Conservation (phyloP, 2,888 invertebrate genomes). For the Magallana nippona region DNA sequence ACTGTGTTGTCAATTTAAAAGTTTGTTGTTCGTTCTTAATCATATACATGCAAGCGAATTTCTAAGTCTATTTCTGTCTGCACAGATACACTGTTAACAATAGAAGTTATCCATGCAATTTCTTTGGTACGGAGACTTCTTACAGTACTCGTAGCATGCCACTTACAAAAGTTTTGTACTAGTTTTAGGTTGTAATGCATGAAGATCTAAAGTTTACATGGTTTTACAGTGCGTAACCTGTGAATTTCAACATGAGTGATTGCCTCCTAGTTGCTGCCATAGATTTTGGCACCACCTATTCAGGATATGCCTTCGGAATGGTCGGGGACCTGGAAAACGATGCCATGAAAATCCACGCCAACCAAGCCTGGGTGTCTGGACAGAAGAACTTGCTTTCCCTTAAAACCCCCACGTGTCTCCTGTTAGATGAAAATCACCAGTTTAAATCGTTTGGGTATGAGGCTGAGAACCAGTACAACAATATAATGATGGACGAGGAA, state of each 20-base stretch:
- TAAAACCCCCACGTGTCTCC: slow-evolving; percentile 53
- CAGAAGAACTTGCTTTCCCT: slow-evolving; percentile 47
- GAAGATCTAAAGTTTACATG: too few relatives aligned
- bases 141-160: too few relatives aligned
- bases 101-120: too few relatives aligned
- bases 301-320: slow-evolving; percentile 38
- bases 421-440: slow-evolving; percentile 51
- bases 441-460: slow-evolving; percentile 55
- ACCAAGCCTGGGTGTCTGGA: slow-evolving; percentile 38
- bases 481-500: slow-evolving; percentile 50
- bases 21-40: too few relatives aligned
- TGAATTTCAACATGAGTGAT: not conserved
- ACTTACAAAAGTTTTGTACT: too few relatives aligned
- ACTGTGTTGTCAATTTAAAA: too few relatives aligned
- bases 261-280: slow-evolving; percentile 34
- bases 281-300: slow-evolving; percentile 40
- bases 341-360: slow-evolving; percentile 30
- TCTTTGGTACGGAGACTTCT: too few relatives aligned
- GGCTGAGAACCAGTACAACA: slow-evolving; percentile 54
- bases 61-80: too few relatives aligned
- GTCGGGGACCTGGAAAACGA: slow-evolving; percentile 11
- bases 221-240: too few relatives aligned
- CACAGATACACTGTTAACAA: too few relatives aligned
- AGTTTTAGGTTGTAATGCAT: too few relatives aligned
- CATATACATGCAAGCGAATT: too few relatives aligned